These are phyloP conservation scores for Nothocercus nigrocapillus DNA, from an alignment of 2,113 vertebrate species.

Conservation along the genomic window DNA sequence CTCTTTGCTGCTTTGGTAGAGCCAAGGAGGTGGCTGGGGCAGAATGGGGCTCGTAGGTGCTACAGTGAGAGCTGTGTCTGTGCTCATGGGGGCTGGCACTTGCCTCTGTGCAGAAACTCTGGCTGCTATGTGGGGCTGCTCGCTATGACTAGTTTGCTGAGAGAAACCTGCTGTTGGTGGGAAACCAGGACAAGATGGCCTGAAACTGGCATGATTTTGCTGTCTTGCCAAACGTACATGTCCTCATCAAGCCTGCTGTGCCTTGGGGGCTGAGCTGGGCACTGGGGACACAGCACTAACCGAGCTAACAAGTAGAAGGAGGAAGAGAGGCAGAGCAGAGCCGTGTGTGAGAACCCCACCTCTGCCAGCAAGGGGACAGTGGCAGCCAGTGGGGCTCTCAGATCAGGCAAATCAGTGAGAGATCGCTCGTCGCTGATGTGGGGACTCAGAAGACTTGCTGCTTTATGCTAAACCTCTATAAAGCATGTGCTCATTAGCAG, in stretches of 20 bases:
- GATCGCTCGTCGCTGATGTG: not conserved
- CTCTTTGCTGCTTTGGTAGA: not conserved
- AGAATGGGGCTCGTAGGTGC: not conserved
- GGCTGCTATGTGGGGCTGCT: not conserved
- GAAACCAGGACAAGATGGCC: not conserved
- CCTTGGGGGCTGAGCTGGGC: not conserved
- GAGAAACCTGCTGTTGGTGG: not conserved
- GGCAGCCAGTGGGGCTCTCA: not conserved
- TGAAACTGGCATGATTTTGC: not conserved
- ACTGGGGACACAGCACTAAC: fast-evolving
- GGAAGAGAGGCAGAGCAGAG: not conserved
- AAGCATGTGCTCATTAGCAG: not conserved
- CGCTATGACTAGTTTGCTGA: not conserved
- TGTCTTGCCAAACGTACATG: not conserved
- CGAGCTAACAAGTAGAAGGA: too few relatives aligned
- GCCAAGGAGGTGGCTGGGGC: too few relatives aligned
- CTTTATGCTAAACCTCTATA: not conserved
- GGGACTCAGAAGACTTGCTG: not conserved
- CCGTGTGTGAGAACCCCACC: not conserved
- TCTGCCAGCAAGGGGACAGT: not conserved
- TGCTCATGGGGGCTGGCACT: not conserved
- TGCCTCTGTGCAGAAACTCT: not conserved
- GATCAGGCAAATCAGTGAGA: not conserved
- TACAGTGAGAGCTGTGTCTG: too few relatives aligned
- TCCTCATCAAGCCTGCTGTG: not conserved